Conservation (phyloP, 2,113 vertebrate species). For the Pyrgilauda ruficollis region DNA sequence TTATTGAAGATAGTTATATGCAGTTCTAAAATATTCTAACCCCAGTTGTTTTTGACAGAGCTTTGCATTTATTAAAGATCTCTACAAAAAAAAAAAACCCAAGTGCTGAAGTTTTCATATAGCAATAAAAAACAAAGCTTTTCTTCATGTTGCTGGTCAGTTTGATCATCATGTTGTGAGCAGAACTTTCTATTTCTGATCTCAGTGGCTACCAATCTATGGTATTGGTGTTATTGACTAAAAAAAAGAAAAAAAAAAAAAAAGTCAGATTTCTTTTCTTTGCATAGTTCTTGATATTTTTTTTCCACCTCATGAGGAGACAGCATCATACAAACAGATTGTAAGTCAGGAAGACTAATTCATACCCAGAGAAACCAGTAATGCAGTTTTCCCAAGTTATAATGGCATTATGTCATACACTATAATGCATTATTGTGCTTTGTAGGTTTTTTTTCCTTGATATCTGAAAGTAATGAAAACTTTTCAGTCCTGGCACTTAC, state of each 20-base stretch:
- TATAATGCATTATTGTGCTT: neutral
- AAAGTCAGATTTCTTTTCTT: neutral
- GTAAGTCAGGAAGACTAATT: neutral
- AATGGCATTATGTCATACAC: neutral
- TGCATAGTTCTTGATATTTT: neutral
- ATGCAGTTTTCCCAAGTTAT: neutral
- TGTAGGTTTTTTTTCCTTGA: neutral
- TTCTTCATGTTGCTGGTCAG: neutral
- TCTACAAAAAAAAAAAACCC: neutral
- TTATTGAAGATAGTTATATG: neutral
- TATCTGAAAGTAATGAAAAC: neutral
- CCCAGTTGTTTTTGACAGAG: neutral
- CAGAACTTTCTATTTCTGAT: neutral
- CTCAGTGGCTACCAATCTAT: neutral
- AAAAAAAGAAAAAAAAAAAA: neutral
- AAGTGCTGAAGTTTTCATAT: neutral
- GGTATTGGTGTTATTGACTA: neutral
- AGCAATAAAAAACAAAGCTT: neutral
- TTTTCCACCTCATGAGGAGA: neutral
- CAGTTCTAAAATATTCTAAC: neutral
- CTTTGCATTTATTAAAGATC: neutral
- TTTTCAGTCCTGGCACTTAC: neutral
- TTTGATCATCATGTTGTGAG: neutral
- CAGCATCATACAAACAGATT: neutral
- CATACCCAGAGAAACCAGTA: neutral